Percentiles rank a stretch among this genome's conserved stretches.
phyloP scores from a whole-genome alignment of 1,140 invertebrate genomes.

The Cataglyphis hispanica region DNA sequence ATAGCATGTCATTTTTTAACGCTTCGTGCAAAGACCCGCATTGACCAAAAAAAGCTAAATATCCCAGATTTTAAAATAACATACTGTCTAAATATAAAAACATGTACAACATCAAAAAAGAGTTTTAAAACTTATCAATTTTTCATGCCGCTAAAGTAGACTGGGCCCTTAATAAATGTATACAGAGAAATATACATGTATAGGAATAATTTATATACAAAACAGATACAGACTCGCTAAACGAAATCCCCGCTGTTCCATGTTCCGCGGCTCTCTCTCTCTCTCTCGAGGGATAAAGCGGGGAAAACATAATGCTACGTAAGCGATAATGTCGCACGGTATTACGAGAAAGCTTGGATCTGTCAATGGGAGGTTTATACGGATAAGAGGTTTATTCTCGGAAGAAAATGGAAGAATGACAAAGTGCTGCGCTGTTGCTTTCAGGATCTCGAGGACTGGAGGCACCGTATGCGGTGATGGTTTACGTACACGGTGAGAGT shows the following conservation, averaged over 20 bases:
- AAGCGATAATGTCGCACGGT: constrained; percentile 53
- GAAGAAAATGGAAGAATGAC: constrained; percentile 49
- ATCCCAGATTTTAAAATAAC: no score
- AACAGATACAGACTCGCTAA: background rate
- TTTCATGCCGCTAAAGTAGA: background rate
- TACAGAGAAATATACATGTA: no score
- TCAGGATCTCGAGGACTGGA: constrained; percentile 91
- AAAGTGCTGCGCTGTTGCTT: background rate
- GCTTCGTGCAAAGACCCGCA: no score
- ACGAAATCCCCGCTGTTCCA: background rate
- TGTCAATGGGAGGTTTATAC: constrained; percentile 61
- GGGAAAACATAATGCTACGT: constrained; percentile 41
- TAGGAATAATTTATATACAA: background rate
- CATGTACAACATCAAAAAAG: no score
- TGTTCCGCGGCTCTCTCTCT: constrained; percentile 19
- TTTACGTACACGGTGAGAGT: constrained; percentile 94
- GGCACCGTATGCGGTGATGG: constrained; percentile 93
- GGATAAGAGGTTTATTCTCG: constrained; percentile 57
- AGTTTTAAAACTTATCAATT: no score
- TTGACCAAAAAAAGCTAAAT: no score
- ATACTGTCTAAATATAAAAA: no score
- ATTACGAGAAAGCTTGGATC: constrained; percentile 59
- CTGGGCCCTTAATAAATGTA: background rate
- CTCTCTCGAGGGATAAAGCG: background rate
- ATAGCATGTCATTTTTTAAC: no score